Base-by-base conservation (phyloP, 2,888 invertebrate species). In the Chymomyza caudatula region DNA sequence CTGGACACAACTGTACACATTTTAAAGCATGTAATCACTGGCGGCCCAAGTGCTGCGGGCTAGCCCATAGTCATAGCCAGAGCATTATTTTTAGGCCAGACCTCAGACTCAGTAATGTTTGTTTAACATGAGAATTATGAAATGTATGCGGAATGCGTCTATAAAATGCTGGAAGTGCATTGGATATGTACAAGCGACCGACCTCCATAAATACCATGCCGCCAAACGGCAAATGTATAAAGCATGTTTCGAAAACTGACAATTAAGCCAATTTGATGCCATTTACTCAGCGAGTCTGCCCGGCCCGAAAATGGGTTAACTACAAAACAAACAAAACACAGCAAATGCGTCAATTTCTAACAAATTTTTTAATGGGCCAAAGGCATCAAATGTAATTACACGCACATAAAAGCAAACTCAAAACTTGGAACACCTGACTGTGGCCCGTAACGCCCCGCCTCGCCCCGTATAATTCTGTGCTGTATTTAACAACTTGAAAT, bases 341-440 rank as follows among this genome's bases (percentile, higher is more conserved):
- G n/a, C 8, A 17, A 11, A 42, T 22, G 44, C 44, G 15, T 37
- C 61, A 67, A 75, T 76, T 75, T 75, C 72, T 63, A 74, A 55
- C 67, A 73, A n/a, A 76, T 69, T 76, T 72, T 76, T 73, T 76
- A 74, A 76, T 81, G 73, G 71, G 51, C 51, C 56, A 68, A 67
- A 73, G 20, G 69, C 70, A 80, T 81, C 83, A 81, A 83, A 83
- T 73, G 80, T 80, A 81, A 81, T 81, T 81, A 81, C 83, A 81
- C 80, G 80, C 83, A 83, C 83, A 81, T 81, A 83, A 81, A 83
- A 83, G 83, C 83, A 83, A 76, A 74, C 42, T 25, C 23, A 67
- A 63, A 67, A 51, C 60, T 60, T 53, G 52, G 65, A 76, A 74
- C 74, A 78, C 65, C 69, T 82, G 79, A 72, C 55, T 56, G 17